These are phyloP conservation scores for Beroe forskalii DNA, from an alignment of 37 sponge, comb jelly and placozoan genomes.

Conservation along the genomic window DNA sequence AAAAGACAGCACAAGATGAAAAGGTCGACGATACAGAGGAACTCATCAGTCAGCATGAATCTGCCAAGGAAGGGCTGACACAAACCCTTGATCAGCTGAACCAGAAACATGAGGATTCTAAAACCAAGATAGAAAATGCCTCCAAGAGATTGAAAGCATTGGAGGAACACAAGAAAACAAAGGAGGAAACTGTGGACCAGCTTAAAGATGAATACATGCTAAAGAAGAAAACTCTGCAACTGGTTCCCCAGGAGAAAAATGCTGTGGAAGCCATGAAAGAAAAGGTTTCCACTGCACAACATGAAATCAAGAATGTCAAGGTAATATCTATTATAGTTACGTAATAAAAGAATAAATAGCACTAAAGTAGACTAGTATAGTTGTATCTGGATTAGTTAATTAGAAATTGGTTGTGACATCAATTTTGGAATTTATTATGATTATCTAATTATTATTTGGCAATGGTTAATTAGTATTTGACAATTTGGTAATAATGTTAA, in stretches of 20 bases:
- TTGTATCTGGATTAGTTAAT: too few species aligned
- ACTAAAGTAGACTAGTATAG: too few species aligned
- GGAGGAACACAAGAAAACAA: background rate
- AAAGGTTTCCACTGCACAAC: background rate
- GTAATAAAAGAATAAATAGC: too few species aligned
- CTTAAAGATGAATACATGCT: slow-evolving; percentile 4
- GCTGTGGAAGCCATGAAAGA: slow-evolving; percentile 29
- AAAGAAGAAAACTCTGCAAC: slow-evolving; percentile 51
- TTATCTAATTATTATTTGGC: too few species aligned
- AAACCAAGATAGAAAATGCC: slow-evolving; percentile 11
- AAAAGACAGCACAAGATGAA: background rate
- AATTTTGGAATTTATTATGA: too few species aligned
- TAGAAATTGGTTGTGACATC: too few species aligned
- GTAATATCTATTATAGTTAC: slow-evolving; percentile 30
- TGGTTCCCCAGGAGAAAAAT: slow-evolving; percentile 23
- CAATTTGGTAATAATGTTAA: too few species aligned
- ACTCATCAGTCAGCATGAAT: background rate
- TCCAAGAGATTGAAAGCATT: background rate
- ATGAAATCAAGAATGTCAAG: background rate
- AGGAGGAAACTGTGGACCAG: background rate
- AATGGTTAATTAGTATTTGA: too few species aligned
- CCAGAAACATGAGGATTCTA: background rate
- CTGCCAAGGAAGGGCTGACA: background rate
- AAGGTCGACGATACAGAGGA: slow-evolving; percentile 16
- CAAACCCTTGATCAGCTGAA: background rate